A percentile compares a stretch with the other conserved stretches of the same genome.
These are phyloP conservation scores for Orycteropus afer DNA, from an alignment of 2,113 vertebrate species.

Conservation along the genomic window DNA sequence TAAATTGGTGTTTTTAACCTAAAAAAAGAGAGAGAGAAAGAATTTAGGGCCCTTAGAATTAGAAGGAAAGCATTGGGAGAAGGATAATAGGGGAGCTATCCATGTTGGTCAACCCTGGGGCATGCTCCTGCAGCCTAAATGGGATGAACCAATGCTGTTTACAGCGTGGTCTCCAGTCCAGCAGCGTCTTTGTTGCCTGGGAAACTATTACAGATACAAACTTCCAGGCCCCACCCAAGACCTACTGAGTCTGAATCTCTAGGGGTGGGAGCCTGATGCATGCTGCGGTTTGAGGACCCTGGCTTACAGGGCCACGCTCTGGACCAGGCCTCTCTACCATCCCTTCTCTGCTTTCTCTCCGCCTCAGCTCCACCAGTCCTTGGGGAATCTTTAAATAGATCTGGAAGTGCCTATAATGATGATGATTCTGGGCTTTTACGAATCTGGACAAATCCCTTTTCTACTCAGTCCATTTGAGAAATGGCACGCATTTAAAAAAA, in stretches of 20 bases:
- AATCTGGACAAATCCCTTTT: neutral
- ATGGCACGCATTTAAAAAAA: neutral
- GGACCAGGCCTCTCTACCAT: neutral
- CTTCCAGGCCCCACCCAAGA: too few species aligned
- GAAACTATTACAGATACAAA: too few species aligned
- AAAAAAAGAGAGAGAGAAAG: neutral
- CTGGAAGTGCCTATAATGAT: neutral
- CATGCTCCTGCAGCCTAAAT: too few species aligned
- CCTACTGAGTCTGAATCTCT: neutral
- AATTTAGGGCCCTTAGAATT: neutral
- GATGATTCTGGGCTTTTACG: neutral
- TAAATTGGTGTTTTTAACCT: neutral
- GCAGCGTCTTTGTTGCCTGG: too few species aligned
- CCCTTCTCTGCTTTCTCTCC: neutral
- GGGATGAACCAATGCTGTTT: neutral
- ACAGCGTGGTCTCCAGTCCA: neutral
- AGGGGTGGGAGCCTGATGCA: neutral
- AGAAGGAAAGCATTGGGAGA: neutral
- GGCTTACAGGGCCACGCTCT: neutral
- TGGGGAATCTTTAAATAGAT: neutral
- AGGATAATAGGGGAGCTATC: neutral
- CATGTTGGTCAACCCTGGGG: neutral
- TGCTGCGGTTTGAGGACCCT: neutral
- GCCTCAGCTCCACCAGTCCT: neutral
- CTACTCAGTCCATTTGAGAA: neutral